Evolutionary conservation across 2,113 vertebrate species (phyloP).

Genomic region (Calyptomena viridis): DNA sequence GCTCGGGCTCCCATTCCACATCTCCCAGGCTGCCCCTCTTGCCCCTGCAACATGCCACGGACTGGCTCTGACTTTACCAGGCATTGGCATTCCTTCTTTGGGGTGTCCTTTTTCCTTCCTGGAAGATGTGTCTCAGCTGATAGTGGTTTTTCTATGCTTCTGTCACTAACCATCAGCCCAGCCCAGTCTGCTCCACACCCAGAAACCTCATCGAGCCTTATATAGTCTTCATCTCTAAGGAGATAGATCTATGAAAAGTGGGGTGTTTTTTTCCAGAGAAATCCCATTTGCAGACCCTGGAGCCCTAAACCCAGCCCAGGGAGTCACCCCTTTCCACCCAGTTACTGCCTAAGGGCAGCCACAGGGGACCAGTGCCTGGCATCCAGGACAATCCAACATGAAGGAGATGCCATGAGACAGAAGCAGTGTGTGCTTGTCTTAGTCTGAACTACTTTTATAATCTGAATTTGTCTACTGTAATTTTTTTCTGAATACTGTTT

Average conservation of each 20-base stretch:
- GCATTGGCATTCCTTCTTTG: neutral
- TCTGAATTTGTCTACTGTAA: neutral
- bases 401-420: neutral
- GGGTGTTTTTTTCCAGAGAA: neutral
- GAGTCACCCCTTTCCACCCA: neutral
- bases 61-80: neutral
- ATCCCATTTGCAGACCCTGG: neutral
- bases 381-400: neutral
- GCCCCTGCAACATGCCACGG: neutral
- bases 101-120: neutral
- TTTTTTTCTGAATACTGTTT: neutral
- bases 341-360: neutral
- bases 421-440: neutral
- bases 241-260: neutral
- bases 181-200: neutral
- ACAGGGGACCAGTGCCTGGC: neutral
- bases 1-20: neutral
- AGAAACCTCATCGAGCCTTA: neutral
- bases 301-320: neutral
- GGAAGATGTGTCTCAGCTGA: neutral
- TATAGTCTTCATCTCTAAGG: neutral
- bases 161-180: neutral
- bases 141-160: neutral
- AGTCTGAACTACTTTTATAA: too few species aligned
- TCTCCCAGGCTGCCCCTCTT: neutral